These are phyloP conservation scores for Ataeniobius toweri DNA, from an alignment of 2,797 vertebrate genomes.

Conservation along the genomic window DNA sequence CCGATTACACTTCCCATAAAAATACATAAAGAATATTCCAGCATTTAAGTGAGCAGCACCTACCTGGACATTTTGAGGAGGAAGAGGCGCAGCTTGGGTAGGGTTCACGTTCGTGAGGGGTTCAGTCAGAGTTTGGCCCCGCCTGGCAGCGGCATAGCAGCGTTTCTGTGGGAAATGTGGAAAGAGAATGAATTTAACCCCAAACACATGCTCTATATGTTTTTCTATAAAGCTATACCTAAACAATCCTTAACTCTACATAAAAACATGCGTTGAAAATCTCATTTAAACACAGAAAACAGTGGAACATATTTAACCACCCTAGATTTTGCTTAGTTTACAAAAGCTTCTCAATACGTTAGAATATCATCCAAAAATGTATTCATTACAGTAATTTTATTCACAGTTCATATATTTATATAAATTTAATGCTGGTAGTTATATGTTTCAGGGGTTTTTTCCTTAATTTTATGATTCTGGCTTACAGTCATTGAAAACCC, in stretches of 20 bases:
- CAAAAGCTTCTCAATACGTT: no score
- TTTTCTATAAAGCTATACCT: not conserved
- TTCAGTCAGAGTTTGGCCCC: constrained; percentile 57
- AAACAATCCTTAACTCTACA: not conserved
- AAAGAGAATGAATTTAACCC: constrained; percentile 1
- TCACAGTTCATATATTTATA: not conserved
- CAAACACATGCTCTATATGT: not conserved
- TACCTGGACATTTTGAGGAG: constrained; percentile 75
- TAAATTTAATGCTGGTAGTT: not conserved
- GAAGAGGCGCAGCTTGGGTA: constrained; percentile 22
- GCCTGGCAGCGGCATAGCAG: constrained; percentile 73
- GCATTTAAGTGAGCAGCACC: not conserved
- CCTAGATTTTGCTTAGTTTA: no score
- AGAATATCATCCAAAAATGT: no score
- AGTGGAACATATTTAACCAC: no score
- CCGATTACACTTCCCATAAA: not conserved
- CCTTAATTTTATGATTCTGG: no score
- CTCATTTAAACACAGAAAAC: no score
- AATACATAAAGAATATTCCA: not conserved
- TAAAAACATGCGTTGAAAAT: not conserved
- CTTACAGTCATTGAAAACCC: not conserved
- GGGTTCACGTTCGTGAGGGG: constrained; percentile 42
- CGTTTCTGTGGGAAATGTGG: constrained; percentile 65
- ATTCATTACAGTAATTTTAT: no score
- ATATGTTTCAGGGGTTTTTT: not conserved